A percentile compares a stretch with the other conserved stretches of the same genome.
Evolutionary conservation across 30 jellyfish, hydroid and myxozoan genomes (phyloP).

Genomic region (Hydra vulgaris): DNA sequence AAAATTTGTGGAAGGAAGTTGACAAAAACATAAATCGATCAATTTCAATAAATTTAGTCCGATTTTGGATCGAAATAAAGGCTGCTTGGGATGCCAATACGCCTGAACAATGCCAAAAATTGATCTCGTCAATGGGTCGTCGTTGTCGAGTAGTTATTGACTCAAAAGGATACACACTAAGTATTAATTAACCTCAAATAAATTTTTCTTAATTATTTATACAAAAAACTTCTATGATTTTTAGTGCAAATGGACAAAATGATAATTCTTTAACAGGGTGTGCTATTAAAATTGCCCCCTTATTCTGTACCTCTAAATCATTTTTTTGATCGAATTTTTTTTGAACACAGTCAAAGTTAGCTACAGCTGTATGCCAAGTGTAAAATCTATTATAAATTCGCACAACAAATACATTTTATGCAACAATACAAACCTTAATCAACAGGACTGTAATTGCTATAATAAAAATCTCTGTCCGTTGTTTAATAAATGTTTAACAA

Average conservation of each 20-base stretch:
- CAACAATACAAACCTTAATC: too few species aligned
- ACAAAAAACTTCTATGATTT: not conserved
- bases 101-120: not conserved
- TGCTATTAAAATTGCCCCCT: not conserved
- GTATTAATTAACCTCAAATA: not conserved
- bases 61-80: not conserved
- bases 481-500: too few species aligned
- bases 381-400: too few species aligned
- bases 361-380: too few species aligned
- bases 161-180: not conserved
- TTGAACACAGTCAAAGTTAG: too few species aligned
- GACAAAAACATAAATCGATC: not conserved
- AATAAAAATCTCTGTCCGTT: too few species aligned
- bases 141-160: not conserved
- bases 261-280: not conserved
- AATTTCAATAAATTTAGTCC: not conserved
- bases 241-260: not conserved
- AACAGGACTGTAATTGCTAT: too few species aligned
- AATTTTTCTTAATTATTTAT: not conserved
- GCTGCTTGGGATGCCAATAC: not conserved
- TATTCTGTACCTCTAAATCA: not conserved
- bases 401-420: too few species aligned
- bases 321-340: not conserved
- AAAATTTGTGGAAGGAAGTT: not conserved
- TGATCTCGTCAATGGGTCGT: not conserved